These are phyloP conservation scores for Pediacus dermestoides DNA, from an alignment of 2,888 invertebrate species.

Conservation along the genomic window DNA sequence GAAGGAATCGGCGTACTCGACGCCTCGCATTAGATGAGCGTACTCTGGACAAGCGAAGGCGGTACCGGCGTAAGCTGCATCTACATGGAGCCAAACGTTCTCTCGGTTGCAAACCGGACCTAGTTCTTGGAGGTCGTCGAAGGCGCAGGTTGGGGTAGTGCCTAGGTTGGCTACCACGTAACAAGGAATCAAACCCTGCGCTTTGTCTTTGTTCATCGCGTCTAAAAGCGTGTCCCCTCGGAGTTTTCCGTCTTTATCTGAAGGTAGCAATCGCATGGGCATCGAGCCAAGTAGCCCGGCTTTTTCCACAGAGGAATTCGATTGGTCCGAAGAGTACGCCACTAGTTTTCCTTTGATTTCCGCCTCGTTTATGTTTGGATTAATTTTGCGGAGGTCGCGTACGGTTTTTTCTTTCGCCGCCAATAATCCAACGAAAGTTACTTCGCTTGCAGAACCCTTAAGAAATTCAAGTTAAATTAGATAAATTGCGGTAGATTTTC, in stretches of 20 bases:
- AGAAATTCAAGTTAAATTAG: slow-evolving; percentile 26
- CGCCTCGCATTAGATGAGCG: slow-evolving; percentile 60
- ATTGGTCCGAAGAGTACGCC: slow-evolving; percentile 82
- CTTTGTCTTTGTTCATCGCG: slow-evolving; percentile 73
- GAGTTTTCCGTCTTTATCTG: slow-evolving; percentile 65
- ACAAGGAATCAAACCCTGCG: slow-evolving; percentile 81
- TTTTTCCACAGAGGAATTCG: slow-evolving; percentile 88
- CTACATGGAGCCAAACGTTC: slow-evolving; percentile 88
- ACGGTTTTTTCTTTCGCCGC: slow-evolving; percentile 73
- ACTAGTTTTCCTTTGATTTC: slow-evolving; percentile 69
- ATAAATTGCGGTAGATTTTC: slow-evolving; percentile 4
- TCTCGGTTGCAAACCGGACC: slow-evolving; percentile 75
- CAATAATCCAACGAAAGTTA: slow-evolving; percentile 77
- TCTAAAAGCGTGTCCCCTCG: slow-evolving; percentile 63
- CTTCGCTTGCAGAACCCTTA: slow-evolving; percentile 87
- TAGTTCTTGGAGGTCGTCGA: slow-evolving; percentile 83
- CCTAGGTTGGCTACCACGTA: slow-evolving; percentile 72
- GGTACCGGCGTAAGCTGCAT: slow-evolving; percentile 94
- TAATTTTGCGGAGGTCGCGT: slow-evolving; percentile 53
- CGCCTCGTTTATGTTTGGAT: slow-evolving; percentile 62
- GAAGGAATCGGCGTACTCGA: slow-evolving; percentile 83
- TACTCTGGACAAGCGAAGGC: slow-evolving; percentile 92
- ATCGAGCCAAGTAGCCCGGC: slow-evolving; percentile 78
- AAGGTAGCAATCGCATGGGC: slow-evolving; percentile 68
- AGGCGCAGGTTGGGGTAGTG: slow-evolving; percentile 77